Conservation (phyloP, 2,888 invertebrate genomes). For the Hydrotaea diabolus region DNA sequence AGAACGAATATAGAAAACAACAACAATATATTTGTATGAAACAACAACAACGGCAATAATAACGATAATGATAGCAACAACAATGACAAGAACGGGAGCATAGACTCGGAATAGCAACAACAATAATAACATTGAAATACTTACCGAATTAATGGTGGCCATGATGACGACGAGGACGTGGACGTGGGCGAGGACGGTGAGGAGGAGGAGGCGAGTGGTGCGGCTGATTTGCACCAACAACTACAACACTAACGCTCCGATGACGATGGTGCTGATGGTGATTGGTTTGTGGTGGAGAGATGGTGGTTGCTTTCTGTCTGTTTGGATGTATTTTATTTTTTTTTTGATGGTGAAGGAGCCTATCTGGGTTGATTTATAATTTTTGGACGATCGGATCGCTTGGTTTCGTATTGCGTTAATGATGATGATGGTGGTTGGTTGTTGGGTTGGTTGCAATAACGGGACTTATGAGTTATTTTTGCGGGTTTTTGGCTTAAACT, state of each 20-base stretch:
- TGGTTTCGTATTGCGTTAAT: conserved; percentile 34
- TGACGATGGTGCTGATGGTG: conserved; percentile 22
- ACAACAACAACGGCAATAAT: conserved; percentile 31
- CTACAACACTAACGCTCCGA: conserved; percentile 47
- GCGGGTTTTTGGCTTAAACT: not conserved
- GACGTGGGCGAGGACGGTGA: conserved; percentile 65
- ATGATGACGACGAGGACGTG: conserved; percentile 71
- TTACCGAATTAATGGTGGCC: conserved; percentile 81
- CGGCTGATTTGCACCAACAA: conserved; percentile 61
- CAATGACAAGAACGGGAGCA: conserved; percentile 18
- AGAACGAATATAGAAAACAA: not conserved
- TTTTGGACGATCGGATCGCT: conserved; percentile 49
- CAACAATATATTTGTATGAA: not conserved
- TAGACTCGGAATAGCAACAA: conserved; percentile 47
- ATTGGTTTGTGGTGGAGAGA: not conserved
- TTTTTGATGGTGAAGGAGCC: conserved; percentile 69
- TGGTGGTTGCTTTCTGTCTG: not conserved
- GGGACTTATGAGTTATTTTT: conserved; percentile 14
- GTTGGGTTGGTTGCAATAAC: not conserved
- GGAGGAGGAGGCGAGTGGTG: conserved; percentile 66
- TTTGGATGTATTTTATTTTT: not conserved
- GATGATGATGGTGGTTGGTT: conserved; percentile 51
- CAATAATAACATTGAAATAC: conserved; percentile 67
- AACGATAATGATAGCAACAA: not conserved
- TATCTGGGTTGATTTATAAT: conserved; percentile 36